phyloP scores from a whole-genome alignment of 2,797 vertebrate species.

The Takifugu ocellatus region DNA sequence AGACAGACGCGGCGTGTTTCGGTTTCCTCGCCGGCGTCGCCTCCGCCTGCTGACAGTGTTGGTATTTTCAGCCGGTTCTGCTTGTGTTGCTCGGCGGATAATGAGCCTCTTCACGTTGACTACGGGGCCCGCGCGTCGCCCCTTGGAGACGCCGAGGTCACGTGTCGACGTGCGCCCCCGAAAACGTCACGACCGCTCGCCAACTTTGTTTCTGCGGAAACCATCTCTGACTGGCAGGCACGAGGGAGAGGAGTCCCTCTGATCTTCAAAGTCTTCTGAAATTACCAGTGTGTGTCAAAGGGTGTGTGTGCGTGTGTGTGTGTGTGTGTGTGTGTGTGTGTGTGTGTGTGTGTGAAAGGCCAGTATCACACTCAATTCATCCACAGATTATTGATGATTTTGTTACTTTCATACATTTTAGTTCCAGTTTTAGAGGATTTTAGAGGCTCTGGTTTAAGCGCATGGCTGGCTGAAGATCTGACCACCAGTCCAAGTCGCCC shows the following conservation, averaged over 20 bases:
- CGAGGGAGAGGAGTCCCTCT: conserved; percentile 52
- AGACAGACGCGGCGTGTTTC: conserved; percentile 15
- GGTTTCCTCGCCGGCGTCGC: conserved; percentile 16
- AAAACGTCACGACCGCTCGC: conserved; percentile 31
- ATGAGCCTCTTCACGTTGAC: conserved; percentile 29
- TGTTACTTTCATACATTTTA: neutral
- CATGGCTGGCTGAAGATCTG: conserved; percentile 11
- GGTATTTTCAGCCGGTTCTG: conserved; percentile 25
- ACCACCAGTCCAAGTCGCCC: conserved; percentile 41
- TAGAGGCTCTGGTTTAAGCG: neutral
- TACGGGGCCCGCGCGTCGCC: conserved; percentile 3
- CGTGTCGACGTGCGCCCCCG: conserved; percentile 22
- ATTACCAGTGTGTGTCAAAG: conserved; percentile 57
- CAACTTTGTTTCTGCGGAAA: conserved; percentile 59
- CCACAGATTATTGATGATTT: conserved; percentile 18
- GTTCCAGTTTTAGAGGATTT: neutral
- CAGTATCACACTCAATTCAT: conserved; percentile 28
- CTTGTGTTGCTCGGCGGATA: conserved; percentile 14
- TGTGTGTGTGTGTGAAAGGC: conserved; percentile 16
- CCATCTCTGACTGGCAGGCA: conserved; percentile 61
- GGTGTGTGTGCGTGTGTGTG: conserved; percentile 13
- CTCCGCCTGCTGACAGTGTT: conserved; percentile 13
- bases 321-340: conserved; percentile 9
- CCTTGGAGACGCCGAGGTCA: conserved; percentile 30
- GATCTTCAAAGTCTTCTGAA: conserved; percentile 63